These are phyloP conservation scores for Galeopsomyia nigrocyanea DNA, from an alignment of 2,888 invertebrate species.

Conservation along the genomic window DNA sequence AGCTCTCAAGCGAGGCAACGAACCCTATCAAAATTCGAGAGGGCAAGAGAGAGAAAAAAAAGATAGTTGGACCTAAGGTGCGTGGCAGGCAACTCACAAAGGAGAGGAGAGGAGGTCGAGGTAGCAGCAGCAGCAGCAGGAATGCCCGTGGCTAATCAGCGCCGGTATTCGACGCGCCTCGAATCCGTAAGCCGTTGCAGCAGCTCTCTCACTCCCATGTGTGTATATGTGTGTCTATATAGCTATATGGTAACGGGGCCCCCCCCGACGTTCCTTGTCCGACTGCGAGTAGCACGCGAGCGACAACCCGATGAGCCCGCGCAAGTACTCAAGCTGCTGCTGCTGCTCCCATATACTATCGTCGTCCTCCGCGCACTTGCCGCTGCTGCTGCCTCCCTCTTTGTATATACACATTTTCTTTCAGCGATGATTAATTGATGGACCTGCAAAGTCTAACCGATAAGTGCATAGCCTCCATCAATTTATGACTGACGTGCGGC, in stretches of 20 bases:
- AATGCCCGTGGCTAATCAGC: slow-evolving; percentile 28
- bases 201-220: no score
- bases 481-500: no score
- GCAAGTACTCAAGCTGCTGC: slow-evolving; percentile 10
- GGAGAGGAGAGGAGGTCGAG: background rate
- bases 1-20: no score
- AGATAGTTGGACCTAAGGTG: no score
- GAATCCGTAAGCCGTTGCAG: slow-evolving; percentile 15
- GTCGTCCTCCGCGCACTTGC: no score
- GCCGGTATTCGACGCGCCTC: slow-evolving; percentile 26
- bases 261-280: slow-evolving; percentile 23
- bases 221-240: background rate
- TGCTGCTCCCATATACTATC: background rate
- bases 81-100: slow-evolving; percentile 5
- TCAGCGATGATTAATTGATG: no score
- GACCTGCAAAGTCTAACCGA: no score
- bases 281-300: slow-evolving; percentile 14
- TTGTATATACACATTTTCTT: no score
- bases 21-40: no score
- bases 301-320: slow-evolving; percentile 7
- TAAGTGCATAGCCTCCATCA: no score
- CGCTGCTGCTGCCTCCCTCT: no score
- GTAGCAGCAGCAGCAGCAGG: slow-evolving; percentile 1
- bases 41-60: no score
- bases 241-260: slow-evolving; percentile 14